Evolutionary conservation across 2,888 invertebrate genomes (phyloP).

Genomic region (Sialis fuliginosa): DNA sequence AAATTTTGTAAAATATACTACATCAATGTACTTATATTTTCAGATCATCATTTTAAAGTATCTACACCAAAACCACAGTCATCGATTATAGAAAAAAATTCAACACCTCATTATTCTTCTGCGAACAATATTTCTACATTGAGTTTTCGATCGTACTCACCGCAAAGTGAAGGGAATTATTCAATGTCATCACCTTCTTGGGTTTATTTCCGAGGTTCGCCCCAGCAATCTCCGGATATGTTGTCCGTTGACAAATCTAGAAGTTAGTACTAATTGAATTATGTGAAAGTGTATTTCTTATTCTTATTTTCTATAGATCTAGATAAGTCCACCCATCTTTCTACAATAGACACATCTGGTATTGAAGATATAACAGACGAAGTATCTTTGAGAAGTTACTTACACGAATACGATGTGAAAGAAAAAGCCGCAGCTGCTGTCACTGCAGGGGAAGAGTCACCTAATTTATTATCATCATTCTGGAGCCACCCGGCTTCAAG

Average conservation of each 20-base stretch:
- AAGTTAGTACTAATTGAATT: not conserved
- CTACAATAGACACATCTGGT: conserved; percentile 10
- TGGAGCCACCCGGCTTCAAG: conserved; percentile 34
- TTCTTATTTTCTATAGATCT: not conserved
- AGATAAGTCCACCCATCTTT: no score
- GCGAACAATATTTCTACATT: conserved; percentile 21
- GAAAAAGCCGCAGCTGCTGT: conserved; percentile 18
- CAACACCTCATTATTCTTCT: conserved; percentile 11
- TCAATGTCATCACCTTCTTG: conserved; percentile 21
- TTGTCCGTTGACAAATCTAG: conserved; percentile 2
- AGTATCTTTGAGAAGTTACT: conserved; percentile 26
- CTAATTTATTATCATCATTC: conserved; percentile 32
- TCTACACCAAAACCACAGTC: conserved; percentile 5
- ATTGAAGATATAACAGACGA: conserved; percentile 31
- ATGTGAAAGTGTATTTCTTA: not conserved
- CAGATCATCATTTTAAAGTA: conserved; percentile 14
- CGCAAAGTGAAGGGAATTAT: conserved; percentile 20
- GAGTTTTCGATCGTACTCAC: conserved; percentile 23
- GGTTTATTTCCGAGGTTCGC: conserved; percentile 20
- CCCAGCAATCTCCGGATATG: conserved; percentile 8
- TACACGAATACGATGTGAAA: conserved; percentile 23
- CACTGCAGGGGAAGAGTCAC: conserved; percentile 21
- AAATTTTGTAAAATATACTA: conserved; percentile 7
- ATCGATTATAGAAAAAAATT: not conserved
- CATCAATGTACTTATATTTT: conserved; percentile 4